Evolutionary conservation across 2,888 invertebrate genomes (phyloP), one percentile per base, ranked within the genome.

Genomic region (Congeria kusceri): DNA sequence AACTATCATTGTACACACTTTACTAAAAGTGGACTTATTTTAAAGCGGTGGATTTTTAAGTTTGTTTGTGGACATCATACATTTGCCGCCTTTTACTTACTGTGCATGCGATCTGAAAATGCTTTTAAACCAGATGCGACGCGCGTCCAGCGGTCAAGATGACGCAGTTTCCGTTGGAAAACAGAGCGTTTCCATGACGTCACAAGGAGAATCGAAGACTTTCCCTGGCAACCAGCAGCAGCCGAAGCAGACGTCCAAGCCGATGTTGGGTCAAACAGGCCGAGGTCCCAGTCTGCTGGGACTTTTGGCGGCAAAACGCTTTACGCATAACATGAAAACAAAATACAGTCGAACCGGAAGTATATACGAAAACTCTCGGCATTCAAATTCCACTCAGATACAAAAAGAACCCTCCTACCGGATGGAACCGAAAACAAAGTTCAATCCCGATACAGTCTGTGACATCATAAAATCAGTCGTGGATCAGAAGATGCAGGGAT

Each of bases 341-440:
- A 77, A 77, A 61, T 82, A 82, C 64, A 72, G 72, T 25, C 77
- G 80, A 15, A 49, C 77, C 3, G 83, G 78, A 39, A 83, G 85
- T 61, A 63, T 77, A 53, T 76, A 71, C 69, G 82, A 76, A 28
- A 84, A 85, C 11, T 80, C 84, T 0, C 58, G 74, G 15, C 58
- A 80, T 61, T 84, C 85, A 0, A 77, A 69, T 2, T 69, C 78
- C 0, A 59, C 67, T 27, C 58, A 71, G 3, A 63, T 76, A 20
- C 80, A 79, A 1, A 76, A 83, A 53, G 88, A 88, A 70, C 89
- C 88, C 4, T 83, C 87, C 0, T 89, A 89, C 69, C 83, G 86
- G 1, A 83, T 89, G 87, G 88, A 86, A 71, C 88, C 89, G 7
- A 69, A 73, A 5, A 63, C 75, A 9, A 83, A 80, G 47, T 89